These are phyloP conservation scores for Orgyia antiqua DNA, from an alignment of 2,888 invertebrate genomes.

Conservation along the genomic window DNA sequence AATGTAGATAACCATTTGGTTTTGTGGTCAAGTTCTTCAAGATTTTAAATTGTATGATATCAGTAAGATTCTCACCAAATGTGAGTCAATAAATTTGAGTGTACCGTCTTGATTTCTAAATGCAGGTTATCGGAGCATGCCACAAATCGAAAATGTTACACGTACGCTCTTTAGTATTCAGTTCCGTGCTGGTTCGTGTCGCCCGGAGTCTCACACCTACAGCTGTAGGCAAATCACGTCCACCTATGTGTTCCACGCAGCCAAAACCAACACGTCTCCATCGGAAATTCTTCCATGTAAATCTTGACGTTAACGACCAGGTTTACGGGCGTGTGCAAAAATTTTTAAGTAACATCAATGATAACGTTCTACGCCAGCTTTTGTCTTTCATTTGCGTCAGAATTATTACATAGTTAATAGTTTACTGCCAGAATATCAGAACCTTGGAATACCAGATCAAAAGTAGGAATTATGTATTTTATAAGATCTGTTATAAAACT, in stretches of 20 bases:
- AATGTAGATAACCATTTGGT: too few relatives aligned
- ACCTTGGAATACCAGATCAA: too few relatives aligned
- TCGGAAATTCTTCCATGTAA: constrained; percentile 73
- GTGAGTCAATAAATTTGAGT: constrained; percentile 70
- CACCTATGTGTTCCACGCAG: constrained; percentile 73
- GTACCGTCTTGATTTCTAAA: constrained; percentile 71
- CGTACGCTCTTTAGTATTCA: constrained; percentile 71
- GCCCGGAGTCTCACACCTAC: constrained; percentile 59
- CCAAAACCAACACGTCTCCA: constrained; percentile 66
- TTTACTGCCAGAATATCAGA: too few relatives aligned
- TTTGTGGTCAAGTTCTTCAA: too few relatives aligned
- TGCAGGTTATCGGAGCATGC: constrained; percentile 76
- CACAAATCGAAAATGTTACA: constrained; percentile 71
- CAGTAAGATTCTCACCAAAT: constrained; percentile 52
- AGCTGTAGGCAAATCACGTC: constrained; percentile 69
- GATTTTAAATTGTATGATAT: too few relatives aligned
- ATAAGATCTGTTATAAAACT: too few relatives aligned
- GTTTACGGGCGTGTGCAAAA: constrained; percentile 65
- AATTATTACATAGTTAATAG: too few relatives aligned
- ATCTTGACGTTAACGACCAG: constrained; percentile 73
- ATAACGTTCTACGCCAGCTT: too few relatives aligned
- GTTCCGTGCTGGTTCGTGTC: constrained; percentile 49
- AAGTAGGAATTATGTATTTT: too few relatives aligned
- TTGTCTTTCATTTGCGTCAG: constrained; percentile 8
- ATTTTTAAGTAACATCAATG: constrained; percentile 45